phyloP scores from a whole-genome alignment of 2,888 invertebrate species.

The Drosophila helvetica region DNA sequence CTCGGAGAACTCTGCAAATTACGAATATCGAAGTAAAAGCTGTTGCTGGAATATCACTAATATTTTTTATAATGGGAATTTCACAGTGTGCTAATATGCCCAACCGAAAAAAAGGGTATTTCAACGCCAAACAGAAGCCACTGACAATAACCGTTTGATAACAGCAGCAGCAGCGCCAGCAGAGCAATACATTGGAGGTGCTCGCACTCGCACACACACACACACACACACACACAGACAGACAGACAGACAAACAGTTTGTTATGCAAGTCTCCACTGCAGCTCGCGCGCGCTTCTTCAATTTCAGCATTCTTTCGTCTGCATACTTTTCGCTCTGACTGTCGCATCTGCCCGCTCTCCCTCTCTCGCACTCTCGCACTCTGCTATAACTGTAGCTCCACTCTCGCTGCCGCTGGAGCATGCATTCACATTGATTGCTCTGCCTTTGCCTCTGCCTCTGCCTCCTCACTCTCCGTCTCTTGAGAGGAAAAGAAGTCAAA shows the following conservation, averaged over 20 bases:
- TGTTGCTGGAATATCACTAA: no score
- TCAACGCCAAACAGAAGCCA: neutral
- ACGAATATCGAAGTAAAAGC: neutral
- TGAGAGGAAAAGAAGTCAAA: conserved; percentile 12
- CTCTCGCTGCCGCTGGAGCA: conserved; percentile 14
- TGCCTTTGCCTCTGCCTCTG: conserved; percentile 10
- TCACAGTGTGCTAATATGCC: neutral
- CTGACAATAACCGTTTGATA: conserved; percentile 44
- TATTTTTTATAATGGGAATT: no score
- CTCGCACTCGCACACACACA: conserved; percentile 27
- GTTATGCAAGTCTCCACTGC: conserved; percentile 49
- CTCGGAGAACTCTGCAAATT: no score
- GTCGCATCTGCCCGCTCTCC: conserved; percentile 5
- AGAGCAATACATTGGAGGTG: conserved; percentile 24
- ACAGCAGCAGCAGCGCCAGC: conserved; percentile 27
- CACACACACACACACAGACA: neutral
- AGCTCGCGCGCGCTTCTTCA: conserved; percentile 61
- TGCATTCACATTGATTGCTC: conserved; percentile 42
- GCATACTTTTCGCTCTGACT: conserved; percentile 56
- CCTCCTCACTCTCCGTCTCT: neutral
- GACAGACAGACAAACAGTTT: conserved; percentile 8
- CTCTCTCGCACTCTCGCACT: neutral
- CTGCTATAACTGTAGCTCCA: neutral
- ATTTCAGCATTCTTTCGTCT: conserved; percentile 77
- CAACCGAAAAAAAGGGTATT: neutral